Evolutionary conservation across 2,888 invertebrate species (phyloP), one percentile per base, ranked within the genome.

Genomic region (Philereme vetulata): DNA sequence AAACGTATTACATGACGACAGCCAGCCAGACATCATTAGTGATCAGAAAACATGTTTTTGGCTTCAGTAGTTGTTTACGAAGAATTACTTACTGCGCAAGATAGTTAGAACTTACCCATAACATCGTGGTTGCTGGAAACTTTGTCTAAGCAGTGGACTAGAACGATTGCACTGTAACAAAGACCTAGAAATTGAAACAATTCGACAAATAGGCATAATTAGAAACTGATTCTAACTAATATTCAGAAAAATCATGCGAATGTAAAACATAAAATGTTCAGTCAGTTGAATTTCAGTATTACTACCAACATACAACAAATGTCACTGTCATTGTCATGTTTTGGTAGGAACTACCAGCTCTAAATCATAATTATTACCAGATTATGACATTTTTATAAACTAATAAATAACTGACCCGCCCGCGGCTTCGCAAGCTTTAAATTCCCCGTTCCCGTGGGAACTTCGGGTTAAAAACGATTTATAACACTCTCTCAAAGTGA

Each of bases 181-280:
- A 55, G 78, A 60, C 42, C 67, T 80, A 21, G 86, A 76, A 42
- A 80, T 44, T 11, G 79, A 64, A 46, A 75, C 67, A 59, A 85
- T 71, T 70, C 77, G 81, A 60, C 76, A 75, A 45, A 86, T 70
- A 68, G 78, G 70, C 86, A 87, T 85, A 60, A 46, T 77, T 34
- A 43, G 42, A 61, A 49, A 21, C 48, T 42, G 5, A 44, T 9
- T 42, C n/a, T 42, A 9, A 3, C n/a, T 42, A 4, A 4, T 42
- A 42, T n/a, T n/a, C 4, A 4, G 1, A 36, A 36, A n/a, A n/a
- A 42, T 3, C 21, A 21, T 21, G 21, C 2, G 21, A 21, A 21
- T 21, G 21, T 21, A 21, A 21, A 21, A 21, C 21, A 21, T 21
- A 21, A 21, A 21, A 21, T 21, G 1, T 21, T 36, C 36, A 36